Conservation (phyloP, 2,113 vertebrate genomes). For the Pterocles orientalis region DNA sequence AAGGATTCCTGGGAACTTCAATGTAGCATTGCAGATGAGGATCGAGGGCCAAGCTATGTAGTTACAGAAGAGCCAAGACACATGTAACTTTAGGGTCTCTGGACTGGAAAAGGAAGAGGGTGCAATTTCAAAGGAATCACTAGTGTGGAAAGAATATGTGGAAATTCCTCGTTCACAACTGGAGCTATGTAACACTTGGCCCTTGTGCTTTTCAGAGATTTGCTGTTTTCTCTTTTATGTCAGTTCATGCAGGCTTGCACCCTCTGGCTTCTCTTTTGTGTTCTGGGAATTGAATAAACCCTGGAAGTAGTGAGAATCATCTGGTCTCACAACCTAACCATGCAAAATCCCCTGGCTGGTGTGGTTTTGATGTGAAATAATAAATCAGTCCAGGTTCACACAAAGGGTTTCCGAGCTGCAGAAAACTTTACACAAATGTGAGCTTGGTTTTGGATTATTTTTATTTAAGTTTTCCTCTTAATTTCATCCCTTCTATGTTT, state of each 20-base stretch:
- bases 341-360: slow-evolving; percentile 39
- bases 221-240: slow-evolving; percentile 60
- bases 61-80: not conserved
- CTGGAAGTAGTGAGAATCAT: slow-evolving; percentile 54
- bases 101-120: not conserved
- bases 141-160: slow-evolving; percentile 55
- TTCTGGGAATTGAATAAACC: slow-evolving; percentile 51
- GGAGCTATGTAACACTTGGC: slow-evolving; percentile 48
- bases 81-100: slow-evolving; percentile 14
- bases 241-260: slow-evolving; percentile 29
- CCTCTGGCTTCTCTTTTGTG: slow-evolving; percentile 60
- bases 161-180: slow-evolving; percentile 55
- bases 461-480: slow-evolving; percentile 12
- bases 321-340: slow-evolving; percentile 47
- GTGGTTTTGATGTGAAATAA: slow-evolving; percentile 49
- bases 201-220: slow-evolving; percentile 31
- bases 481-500: slow-evolving; percentile 35
- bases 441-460: slow-evolving; percentile 30
- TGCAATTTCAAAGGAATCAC: slow-evolving; percentile 49
- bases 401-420: slow-evolving; percentile 28
- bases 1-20: not conserved
- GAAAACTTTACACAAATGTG: slow-evolving; percentile 1
- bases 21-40: not conserved
- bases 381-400: slow-evolving; percentile 46
- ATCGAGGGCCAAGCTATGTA: not conserved